These are phyloP conservation scores for Maniola jurtina DNA, from an alignment of 1,140 invertebrate species.

Conservation along the genomic window DNA sequence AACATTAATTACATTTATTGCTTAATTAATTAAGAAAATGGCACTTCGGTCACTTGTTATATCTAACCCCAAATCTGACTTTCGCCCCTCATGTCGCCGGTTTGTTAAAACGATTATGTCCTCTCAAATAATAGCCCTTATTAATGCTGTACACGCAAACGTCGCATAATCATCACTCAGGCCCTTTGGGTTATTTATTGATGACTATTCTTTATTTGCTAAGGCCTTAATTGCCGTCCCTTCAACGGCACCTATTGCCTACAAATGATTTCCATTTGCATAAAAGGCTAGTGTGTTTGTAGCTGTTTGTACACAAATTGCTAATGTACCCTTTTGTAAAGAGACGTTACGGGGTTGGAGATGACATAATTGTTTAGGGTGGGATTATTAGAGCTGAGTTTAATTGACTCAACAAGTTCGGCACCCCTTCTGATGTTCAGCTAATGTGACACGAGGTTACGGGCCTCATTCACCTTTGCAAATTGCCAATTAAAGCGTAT, in stretches of 20 bases:
- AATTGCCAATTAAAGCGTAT: conserved; percentile 6
- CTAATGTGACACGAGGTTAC: conserved; percentile 42
- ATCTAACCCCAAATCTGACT: neutral
- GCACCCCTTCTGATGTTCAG: conserved; percentile 54
- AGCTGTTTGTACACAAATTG: conserved; percentile 47
- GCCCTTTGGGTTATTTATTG: conserved; percentile 29
- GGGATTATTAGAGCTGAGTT: conserved; percentile 59
- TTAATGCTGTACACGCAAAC: conserved; percentile 38
- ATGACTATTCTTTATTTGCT: conserved; percentile 29
- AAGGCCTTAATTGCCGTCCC: conserved; percentile 25
- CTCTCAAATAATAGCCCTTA: conserved; percentile 32
- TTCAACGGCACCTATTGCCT: conserved; percentile 19
- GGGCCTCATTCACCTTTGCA: conserved; percentile 26
- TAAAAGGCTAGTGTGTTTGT: conserved; percentile 37
- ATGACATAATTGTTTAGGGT: conserved; percentile 71
- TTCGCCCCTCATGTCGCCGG: conserved; percentile 10
- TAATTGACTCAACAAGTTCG: conserved; percentile 71
- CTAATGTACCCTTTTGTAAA: conserved; percentile 57
- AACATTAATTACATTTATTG: neutral
- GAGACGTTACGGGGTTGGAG: conserved; percentile 50
- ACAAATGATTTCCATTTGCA: conserved; percentile 35
- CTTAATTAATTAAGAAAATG: neutral
- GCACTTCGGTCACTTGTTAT: neutral
- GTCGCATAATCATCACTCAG: conserved; percentile 34
- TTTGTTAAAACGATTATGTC: conserved; percentile 31